phyloP scores from a whole-genome alignment of 1,140 invertebrate genomes.

The Calliopsis andreniformis region DNA sequence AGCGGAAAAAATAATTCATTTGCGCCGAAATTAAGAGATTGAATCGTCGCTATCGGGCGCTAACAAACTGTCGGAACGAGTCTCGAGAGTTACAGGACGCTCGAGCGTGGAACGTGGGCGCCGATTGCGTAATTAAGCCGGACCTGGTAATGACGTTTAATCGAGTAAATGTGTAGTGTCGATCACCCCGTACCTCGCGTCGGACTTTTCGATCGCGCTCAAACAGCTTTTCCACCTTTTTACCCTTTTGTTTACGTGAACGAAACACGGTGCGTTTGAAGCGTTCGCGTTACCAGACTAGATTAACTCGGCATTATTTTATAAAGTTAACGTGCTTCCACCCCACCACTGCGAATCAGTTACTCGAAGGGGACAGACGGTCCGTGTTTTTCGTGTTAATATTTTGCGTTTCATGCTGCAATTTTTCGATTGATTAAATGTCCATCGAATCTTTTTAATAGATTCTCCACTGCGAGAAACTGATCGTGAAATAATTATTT shows the following conservation, averaged over 20 bases:
- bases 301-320: constrained; percentile 43
- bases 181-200: constrained; percentile 32
- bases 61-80: constrained; percentile 53
- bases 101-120: background rate
- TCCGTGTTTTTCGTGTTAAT: constrained; percentile 16
- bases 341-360: background rate
- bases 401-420: constrained; percentile 13
- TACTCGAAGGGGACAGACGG: background rate
- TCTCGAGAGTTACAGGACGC: constrained; percentile 52
- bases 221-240: constrained; percentile 53
- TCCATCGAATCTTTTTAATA: constrained; percentile 32
- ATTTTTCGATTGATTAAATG: constrained; percentile 38
- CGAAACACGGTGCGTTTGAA: constrained; percentile 52
- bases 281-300: constrained; percentile 18
- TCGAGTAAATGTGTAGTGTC: constrained; percentile 51
- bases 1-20: constrained; percentile 38
- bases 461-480: background rate
- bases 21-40: constrained; percentile 53
- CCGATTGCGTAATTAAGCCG: constrained; percentile 62
- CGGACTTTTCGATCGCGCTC: constrained; percentile 56
- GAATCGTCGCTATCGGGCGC: constrained; percentile 27
- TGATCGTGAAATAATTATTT: background rate
- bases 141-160: constrained; percentile 61
- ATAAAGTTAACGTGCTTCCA: constrained; percentile 25
- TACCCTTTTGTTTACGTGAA: constrained; percentile 41